Conservation (phyloP, 2,797 vertebrate genomes). For the Buphagus erythrorhynchus region DNA sequence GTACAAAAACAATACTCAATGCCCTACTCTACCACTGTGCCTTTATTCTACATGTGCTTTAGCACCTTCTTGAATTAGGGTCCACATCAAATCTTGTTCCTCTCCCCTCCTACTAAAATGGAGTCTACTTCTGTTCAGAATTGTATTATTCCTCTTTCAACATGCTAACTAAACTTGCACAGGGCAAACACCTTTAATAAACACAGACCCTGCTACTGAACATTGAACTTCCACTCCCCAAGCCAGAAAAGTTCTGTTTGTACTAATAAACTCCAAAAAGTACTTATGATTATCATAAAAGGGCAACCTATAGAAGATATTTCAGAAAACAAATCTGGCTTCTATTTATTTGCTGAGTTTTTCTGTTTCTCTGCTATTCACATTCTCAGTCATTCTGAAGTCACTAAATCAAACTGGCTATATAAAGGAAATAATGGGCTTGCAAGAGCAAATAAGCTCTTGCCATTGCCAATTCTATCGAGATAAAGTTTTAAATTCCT, state of each 20-base stretch:
- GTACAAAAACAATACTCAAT: background rate
- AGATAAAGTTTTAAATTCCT: background rate
- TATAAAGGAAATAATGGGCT: background rate
- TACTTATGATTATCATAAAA: background rate
- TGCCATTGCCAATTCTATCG: background rate
- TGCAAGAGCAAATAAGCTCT: background rate
- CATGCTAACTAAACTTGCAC: background rate
- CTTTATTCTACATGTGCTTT: background rate
- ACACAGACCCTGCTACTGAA: background rate
- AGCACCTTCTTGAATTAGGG: background rate
- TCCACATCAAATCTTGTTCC: background rate
- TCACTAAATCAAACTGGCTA: background rate
- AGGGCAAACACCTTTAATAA: background rate
- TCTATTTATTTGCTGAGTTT: background rate
- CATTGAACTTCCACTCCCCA: background rate
- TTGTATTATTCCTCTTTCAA: background rate
- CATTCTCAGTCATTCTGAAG: background rate
- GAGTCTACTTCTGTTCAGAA: background rate
- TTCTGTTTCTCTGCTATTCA: background rate
- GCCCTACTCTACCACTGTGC: background rate
- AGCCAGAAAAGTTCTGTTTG: background rate
- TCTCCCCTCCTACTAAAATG: background rate
- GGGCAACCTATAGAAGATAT: background rate
- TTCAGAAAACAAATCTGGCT: background rate
- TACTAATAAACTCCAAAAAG: background rate